Evolutionary conservation across 2,113 vertebrate genomes (phyloP), one percentile per base, ranked within the genome.

Genomic region (Pedetes capensis): DNA sequence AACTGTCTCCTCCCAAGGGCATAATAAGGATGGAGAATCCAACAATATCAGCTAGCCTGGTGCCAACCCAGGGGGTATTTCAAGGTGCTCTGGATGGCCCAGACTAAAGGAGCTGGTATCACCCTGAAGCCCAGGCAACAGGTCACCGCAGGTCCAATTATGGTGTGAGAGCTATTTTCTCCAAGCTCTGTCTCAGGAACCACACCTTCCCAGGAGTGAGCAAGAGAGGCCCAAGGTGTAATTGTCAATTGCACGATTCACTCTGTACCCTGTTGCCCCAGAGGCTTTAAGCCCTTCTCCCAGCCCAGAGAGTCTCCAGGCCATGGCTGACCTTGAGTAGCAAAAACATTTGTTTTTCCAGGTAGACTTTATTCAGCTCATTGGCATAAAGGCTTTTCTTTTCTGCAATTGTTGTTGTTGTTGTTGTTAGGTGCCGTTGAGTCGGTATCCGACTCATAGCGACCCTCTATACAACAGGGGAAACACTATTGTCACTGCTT

Each of bases 1-100:
- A 20, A 78, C 42, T 2, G 1, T 32, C 53, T 9, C 17, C 55
- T 66, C 64, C 6, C 27, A 57, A 61, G 80, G 25, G 34, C 37
- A 14, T 11, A 42, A 25, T 1, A 18, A 55, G 47, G 47, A 39
- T n/a, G 37, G 13, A 93, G 59, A 87, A 27, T 76, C 55, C 71
- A 39, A 64, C 34, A 18, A 61, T 47, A 4, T 61, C 13, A 32
- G 55, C 27, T 75, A 25, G 18, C 18, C 71, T 61, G 25, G 10
- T 16, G 47, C 81, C 72, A 94, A 10, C 32, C 61, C 55, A 18
- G 25, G n/a, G 42, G 34, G 37, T 9, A n/a, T 72, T 71, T 61
- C 92, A 51, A 83, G 94, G 82, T 42, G 96, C 89, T 93, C 85
- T 87, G 86, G 95, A 12, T 53, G 55, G 29, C 1, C 44, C 75